Conservation (phyloP, 2,888 invertebrate genomes). For the Nyleta sp. region DNA sequence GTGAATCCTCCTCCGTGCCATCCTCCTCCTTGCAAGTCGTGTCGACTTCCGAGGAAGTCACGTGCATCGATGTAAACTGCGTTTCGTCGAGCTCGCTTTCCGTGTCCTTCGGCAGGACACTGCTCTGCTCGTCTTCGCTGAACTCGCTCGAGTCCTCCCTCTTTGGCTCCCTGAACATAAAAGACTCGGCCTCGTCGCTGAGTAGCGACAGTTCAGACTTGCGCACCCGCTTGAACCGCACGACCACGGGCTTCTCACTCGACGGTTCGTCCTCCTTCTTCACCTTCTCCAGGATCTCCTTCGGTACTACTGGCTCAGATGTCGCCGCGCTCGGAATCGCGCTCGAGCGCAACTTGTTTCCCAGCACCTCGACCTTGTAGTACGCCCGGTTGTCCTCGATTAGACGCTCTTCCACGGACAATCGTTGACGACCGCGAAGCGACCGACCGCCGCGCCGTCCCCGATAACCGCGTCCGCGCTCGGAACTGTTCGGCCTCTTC, state of each 20-base stretch:
- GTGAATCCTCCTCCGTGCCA: too few relatives aligned
- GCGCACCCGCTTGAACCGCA: constrained; percentile 89
- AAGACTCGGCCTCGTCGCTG: constrained; percentile 94
- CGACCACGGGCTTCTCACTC: constrained; percentile 85
- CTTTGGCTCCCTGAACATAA: constrained; percentile 89
- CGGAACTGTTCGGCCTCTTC: constrained; percentile 9
- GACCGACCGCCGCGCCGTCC: constrained; percentile 67
- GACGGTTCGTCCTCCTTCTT: constrained; percentile 75
- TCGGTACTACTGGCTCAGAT: constrained; percentile 56
- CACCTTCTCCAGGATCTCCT: constrained; percentile 64
- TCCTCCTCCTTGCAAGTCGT: too few relatives aligned
- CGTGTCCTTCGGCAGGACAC: constrained; percentile 78
- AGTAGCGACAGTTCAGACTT: constrained; percentile 89
- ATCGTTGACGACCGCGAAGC: constrained; percentile 75
- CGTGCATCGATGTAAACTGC: constrained; percentile 48
- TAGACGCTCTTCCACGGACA: constrained; percentile 84
- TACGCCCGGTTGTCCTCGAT: constrained; percentile 85
- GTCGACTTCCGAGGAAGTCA: constrained; percentile 41
- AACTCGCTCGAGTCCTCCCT: constrained; percentile 85
- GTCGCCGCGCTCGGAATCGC: constrained; percentile 70
- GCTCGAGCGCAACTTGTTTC: constrained; percentile 87
- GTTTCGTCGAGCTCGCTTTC: constrained; percentile 74
- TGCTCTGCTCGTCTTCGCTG: constrained; percentile 82
- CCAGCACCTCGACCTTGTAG: constrained; percentile 89
- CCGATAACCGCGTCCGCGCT: constrained; percentile 61